These are phyloP conservation scores for Hippocampus zosterae DNA, from an alignment of 2,113 vertebrate species.

Conservation along the genomic window DNA sequence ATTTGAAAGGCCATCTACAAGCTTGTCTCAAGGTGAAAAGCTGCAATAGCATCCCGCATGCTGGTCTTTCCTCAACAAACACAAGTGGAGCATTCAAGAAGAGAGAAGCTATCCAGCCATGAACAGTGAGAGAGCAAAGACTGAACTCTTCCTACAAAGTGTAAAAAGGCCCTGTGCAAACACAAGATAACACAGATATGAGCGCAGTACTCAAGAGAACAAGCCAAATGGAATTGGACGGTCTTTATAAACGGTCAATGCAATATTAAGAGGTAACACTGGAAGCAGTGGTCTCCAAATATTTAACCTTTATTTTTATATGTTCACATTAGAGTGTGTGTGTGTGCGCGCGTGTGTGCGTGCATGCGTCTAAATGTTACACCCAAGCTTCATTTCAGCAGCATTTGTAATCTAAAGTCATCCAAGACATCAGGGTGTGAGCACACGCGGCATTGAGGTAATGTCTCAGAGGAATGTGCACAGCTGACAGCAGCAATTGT, in stretches of 20 bases:
- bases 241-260: neutral
- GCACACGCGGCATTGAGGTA: neutral
- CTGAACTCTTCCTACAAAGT: slow-evolving; percentile 27
- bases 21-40: slow-evolving; percentile 26
- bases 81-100: slow-evolving; percentile 2
- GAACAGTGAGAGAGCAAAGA: slow-evolving; percentile 1
- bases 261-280: neutral
- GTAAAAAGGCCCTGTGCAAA: slow-evolving; percentile 35
- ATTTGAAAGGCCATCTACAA: slow-evolving; percentile 59
- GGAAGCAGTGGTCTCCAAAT: neutral
- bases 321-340: slow-evolving; percentile 32
- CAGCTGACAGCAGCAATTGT: slow-evolving; percentile 10
- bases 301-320: slow-evolving; percentile 4
- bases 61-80: neutral
- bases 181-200: slow-evolving; percentile 52
- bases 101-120: neutral
- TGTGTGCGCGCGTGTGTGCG: slow-evolving; percentile 5
- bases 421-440: slow-evolving; percentile 33
- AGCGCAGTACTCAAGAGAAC: slow-evolving; percentile 21
- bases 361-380: neutral
- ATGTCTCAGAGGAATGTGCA: slow-evolving; percentile 19
- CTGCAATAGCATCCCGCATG: slow-evolving; percentile 37
- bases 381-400: slow-evolving; percentile 29
- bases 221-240: slow-evolving; percentile 21
- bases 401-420: slow-evolving; percentile 18